Base-by-base conservation (phyloP, 2,888 invertebrate genomes). In the Erebia palarica region DNA sequence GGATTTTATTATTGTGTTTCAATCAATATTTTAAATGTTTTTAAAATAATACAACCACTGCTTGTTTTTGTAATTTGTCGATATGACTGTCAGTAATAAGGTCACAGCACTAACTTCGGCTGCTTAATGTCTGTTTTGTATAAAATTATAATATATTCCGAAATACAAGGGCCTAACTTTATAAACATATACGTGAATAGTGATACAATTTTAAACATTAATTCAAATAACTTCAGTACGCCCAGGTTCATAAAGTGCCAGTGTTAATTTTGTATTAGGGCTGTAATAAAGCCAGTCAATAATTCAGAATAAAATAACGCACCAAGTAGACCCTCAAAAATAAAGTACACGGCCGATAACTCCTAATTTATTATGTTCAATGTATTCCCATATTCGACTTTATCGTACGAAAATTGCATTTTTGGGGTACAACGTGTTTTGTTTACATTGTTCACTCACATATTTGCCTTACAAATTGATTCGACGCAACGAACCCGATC, bases 391-490 rank as follows among this genome's bases (percentile, higher is more conserved):
- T 63, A 64, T 66, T 72, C 65, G 64, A 72, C 63, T 68, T 65
- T 65, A 68, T 61, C 65, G 65, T 69, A 16, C 53, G 58, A 69
- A 74, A 72, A 74, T 72, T 70, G 72, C 70, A 74, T 53, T 65
- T 65, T 65, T 36, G 36, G 63, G 49, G 21, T 18, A 49, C 47
- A 49, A 63, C 3, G 21, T 63, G 49, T 72, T 63, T 69, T 63
- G 36, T 21, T 70, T 67, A 74, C 72, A 68, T 72, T 65, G 65
- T 70, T 68, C 72, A 27, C 49, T 18, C 59, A 68, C 70, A 72
- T 68, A 72, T 74, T 72, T 74, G 74, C 59, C 65, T 70, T 67
- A 64, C 73, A 67, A 74, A 71, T 74, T 73, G 70, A 64, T 70
- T 72, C 53, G 42, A 21, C 65, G 70, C 70, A 67, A 63, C 68